Evolutionary conservation across 2,888 invertebrate species (phyloP).

Genomic region (Limnephilus lunatus): DNA sequence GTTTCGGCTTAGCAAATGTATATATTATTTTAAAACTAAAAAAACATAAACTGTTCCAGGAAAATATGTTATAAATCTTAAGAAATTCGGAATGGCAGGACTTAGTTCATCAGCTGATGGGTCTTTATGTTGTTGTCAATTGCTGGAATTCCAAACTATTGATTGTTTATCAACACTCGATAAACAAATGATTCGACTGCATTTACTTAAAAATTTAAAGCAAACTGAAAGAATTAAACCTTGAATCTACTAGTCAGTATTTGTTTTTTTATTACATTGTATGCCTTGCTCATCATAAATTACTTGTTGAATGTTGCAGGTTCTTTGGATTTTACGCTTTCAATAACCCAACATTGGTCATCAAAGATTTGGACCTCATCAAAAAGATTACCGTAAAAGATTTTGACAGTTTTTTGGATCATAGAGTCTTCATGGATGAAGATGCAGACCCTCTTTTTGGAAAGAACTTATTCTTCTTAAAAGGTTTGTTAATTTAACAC

Average conservation of each 20-base stretch:
- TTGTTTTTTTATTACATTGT: no score
- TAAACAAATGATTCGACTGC: background rate
- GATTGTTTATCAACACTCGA: no score
- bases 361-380: constrained; percentile 70
- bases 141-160: no score
- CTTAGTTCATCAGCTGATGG: no score
- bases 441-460: constrained; percentile 69
- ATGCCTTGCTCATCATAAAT: background rate
- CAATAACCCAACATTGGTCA: constrained; percentile 67
- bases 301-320: constrained; percentile 39
- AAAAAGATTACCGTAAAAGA: constrained; percentile 68
- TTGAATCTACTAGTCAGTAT: no score
- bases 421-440: constrained; percentile 68
- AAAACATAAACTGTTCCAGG: no score
- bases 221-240: background rate
- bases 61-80: no score
- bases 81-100: no score
- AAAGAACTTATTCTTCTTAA: constrained; percentile 68
- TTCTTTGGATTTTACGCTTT: constrained; percentile 68
- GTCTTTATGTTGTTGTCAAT: no score
- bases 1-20: no score
- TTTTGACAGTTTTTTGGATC: constrained; percentile 69
- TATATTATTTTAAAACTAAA: no score
- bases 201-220: background rate
- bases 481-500: constrained; percentile 66